Percentiles rank a stretch among this genome's conserved stretches.
phyloP scores from a whole-genome alignment of 2,113 vertebrate genomes.

The Brachypteracias leptosomus region DNA sequence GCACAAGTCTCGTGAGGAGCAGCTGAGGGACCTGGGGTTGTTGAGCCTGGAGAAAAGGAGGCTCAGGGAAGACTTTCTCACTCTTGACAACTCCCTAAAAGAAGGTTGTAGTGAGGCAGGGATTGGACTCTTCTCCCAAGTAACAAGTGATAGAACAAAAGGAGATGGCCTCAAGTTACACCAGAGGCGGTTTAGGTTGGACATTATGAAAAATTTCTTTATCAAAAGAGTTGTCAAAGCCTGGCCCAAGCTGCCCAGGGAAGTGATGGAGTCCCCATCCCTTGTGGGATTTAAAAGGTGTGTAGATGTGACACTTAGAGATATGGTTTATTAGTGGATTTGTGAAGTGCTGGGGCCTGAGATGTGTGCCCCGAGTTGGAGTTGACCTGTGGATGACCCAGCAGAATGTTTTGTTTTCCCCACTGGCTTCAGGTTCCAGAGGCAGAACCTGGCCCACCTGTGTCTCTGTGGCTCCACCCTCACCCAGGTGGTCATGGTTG shows the following conservation, averaged over 20 bases:
- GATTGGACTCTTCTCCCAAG: neutral
- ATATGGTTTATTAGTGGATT: neutral
- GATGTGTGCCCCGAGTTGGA: too few relatives aligned
- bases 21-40: neutral
- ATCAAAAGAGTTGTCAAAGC: neutral
- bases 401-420: too few relatives aligned
- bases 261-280: neutral
- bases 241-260: neutral
- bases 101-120: neutral
- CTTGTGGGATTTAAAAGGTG: rapidly evolving
- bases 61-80: neutral
- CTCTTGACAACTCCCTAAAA: neutral
- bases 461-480: too few relatives aligned
- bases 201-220: neutral
- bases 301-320: rapidly evolving
- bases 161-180: neutral
- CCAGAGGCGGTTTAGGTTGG: neutral
- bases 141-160: neutral
- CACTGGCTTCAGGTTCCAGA: too few relatives aligned
- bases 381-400: too few relatives aligned
- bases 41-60: neutral
- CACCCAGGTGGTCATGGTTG: too few relatives aligned
- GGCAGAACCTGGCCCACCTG: too few relatives aligned
- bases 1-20: too few relatives aligned
- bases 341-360: too few relatives aligned